A percentile compares a stretch with the other conserved stretches of the same genome.
These are phyloP conservation scores for Bruchidius siliquastri DNA, from an alignment of 2,888 invertebrate species.

Conservation along the genomic window DNA sequence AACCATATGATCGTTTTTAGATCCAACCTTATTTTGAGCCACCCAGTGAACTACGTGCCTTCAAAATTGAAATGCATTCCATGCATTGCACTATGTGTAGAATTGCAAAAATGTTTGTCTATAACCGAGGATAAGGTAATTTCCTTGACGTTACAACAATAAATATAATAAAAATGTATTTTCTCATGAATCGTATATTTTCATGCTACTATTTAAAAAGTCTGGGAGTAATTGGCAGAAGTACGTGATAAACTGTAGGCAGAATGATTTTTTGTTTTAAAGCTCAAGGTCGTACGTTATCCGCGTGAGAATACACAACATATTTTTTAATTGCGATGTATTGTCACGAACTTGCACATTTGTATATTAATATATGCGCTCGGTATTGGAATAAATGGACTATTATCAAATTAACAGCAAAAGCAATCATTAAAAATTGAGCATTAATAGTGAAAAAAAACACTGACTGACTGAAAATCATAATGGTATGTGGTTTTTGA, in stretches of 20 bases:
- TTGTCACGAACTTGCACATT: background rate
- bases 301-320: background rate
- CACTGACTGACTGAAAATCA: no score
- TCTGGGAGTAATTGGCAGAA: background rate
- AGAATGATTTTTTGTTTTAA: background rate
- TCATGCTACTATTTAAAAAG: background rate
- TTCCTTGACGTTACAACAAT: background rate
- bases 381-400: background rate
- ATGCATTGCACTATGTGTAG: background rate
- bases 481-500: no score
- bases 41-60: no score
- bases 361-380: background rate
- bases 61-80: background rate
- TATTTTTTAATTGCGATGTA: background rate
- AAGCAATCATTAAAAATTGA: background rate
- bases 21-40: no score
- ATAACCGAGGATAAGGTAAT: background rate
- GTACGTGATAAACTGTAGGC: background rate
- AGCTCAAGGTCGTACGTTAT: background rate
- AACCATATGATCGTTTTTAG: no score
- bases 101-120: background rate
- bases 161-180: background rate
- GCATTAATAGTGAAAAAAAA: no score
- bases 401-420: background rate
- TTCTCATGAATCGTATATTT: background rate